Evolutionary conservation across 2,888 invertebrate species (phyloP), one percentile per base, ranked within the genome.

Genomic region (Parapristionchus giblindavisi): DNA sequence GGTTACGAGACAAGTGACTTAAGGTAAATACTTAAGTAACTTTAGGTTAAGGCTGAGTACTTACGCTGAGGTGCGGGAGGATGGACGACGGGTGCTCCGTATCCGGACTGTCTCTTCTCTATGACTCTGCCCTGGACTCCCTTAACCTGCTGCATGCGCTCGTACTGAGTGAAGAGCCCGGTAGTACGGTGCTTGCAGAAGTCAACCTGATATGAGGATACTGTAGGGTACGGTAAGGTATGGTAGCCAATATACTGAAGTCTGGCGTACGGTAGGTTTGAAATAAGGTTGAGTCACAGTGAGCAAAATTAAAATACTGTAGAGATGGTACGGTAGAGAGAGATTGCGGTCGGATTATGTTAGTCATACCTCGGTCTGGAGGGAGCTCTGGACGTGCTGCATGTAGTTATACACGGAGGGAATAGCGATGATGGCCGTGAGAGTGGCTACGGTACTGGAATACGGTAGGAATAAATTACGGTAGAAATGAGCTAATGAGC

Each of bases 371-470:
- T 86, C 86, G 51, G 82, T 83, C 77, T 85, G 85, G 52, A 87
- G 81, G 56, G 84, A 80, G 8, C 85, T 82, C 78, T 86, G 87
- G 27, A 87, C 85, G 78, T 83, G 82, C 75, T 85, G 85, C 79
- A 87, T 84, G 81, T 87, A 87, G 78, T 83, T 86, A 82, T 86
- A 87, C 76, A 87, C 81, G 81, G 85, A 82, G 52, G 87, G 87
- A 56, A 87, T 81, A 76, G 84, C 82, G 54, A 87, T 81, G 72
- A 85, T 84, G 61, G 85, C 85, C 40, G 85, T 84, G 63, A 87
- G 76, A 21, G 84, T 85, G 65, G 87, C 85, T 36, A 87, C 82
- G 51, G 86, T 86, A 61, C 82, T 84, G 70, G 78, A 80, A 76
- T 76, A 56, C 29, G 77, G 77, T 6, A 77, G 81, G 43, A 74